Base-by-base conservation (phyloP, 2,797 vertebrate genomes). In the Morelia viridis region DNA sequence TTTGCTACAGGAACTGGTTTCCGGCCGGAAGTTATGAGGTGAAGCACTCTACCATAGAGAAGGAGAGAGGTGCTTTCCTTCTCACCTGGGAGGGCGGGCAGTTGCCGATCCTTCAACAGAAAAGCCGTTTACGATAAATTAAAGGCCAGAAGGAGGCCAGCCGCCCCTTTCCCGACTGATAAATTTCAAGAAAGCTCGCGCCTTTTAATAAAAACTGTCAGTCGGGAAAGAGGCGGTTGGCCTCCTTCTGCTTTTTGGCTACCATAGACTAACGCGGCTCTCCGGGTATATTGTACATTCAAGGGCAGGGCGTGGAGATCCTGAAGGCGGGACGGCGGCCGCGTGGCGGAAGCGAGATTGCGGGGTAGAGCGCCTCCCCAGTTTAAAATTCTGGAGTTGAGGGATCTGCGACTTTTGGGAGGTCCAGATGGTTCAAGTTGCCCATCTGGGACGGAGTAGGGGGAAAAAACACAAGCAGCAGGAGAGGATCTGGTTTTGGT, bases 1-100 rank as follows among this genome's bases (percentile, higher is more conserved):
- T 50, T 83, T 92, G 53, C 60, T 84, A 22, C 89, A 28, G 65
- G 89, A 64, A 83, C 64, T 65, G 17, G 89, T 92, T 92, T 90
- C 89, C 85, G 50, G 26, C 0, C 89, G 91, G 91, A 88, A 61
- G 0, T 1, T 3, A 10, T 90, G 61, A 68, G 0, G 2, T 1
- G 57, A 0, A 1, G 87, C 1, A 3, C 92, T 22, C 5, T 53
- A 19, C 19, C n/a, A 28, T 19, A 41, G 41, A 90, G 76, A 9
- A 80, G 10, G n/a, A 13, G 15, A 1, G 7, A 7, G 13, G 9
- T 15, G 11, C 26, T 91, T 41, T 76, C 17, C 71, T 76, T 41
- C 9, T 11, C 41, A 1, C 41, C 8, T 3, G 35, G 41, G 19
- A 11, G 35, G 19, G 71, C 11, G 8, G 35, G 35, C 31, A 2